phyloP scores from a whole-genome alignment of 2,888 invertebrate genomes.

The Drepana falcataria region DNA sequence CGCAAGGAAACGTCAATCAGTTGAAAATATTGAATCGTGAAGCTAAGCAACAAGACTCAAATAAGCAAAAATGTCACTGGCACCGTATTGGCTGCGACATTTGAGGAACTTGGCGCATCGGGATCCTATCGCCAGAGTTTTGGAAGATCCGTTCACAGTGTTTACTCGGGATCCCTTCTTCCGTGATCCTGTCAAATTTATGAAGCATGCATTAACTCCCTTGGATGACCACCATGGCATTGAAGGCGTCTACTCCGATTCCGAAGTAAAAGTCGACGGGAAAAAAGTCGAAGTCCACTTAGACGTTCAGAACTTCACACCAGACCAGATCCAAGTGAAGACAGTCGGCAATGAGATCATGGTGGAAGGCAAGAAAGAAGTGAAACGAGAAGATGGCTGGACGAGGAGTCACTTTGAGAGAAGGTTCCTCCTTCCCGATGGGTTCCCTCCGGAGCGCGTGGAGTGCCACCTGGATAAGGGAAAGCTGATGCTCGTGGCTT shows the following conservation, averaged over 20 bases:
- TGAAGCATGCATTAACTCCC: conserved; percentile 42
- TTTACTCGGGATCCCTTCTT: conserved; percentile 63
- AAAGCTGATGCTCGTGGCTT: conserved; percentile 83
- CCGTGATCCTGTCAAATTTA: conserved; percentile 55
- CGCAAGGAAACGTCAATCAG: conserved; percentile 24
- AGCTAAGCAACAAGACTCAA: conserved; percentile 8
- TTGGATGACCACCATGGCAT: conserved; percentile 52
- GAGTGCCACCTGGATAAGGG: conserved; percentile 88
- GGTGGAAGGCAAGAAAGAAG: conserved; percentile 89
- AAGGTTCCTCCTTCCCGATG: conserved; percentile 86
- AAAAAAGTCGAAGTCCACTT: conserved; percentile 85
- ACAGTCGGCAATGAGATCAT: conserved; percentile 84
- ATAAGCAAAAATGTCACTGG: conserved; percentile 54
- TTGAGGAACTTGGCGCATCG: conserved; percentile 53
- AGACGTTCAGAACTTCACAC: conserved; percentile 88
- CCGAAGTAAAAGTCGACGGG: conserved; percentile 78
- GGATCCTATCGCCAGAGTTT: conserved; percentile 48
- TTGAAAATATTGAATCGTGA: conserved; percentile 32
- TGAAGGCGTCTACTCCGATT: conserved; percentile 74
- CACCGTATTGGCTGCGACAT: conserved; percentile 69
- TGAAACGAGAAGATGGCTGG: conserved; percentile 85
- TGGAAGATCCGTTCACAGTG: conserved; percentile 57
- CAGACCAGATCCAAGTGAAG: conserved; percentile 88
- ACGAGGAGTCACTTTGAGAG: conserved; percentile 87
- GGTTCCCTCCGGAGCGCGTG: conserved; percentile 85